These are phyloP conservation scores for Barbus barbus DNA, from an alignment of 2,113 vertebrate species.

Conservation along the genomic window DNA sequence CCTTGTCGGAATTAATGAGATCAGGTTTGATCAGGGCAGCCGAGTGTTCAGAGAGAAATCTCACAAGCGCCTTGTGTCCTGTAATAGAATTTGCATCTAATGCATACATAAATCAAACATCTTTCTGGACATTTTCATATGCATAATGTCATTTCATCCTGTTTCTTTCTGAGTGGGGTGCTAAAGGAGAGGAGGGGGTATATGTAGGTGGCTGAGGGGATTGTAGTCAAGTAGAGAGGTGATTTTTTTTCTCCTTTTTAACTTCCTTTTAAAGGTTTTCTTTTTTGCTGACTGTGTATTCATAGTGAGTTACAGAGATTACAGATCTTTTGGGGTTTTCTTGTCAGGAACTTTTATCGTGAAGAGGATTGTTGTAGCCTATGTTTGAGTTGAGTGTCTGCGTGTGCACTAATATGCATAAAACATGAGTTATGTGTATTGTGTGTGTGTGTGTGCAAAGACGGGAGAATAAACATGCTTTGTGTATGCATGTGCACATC, in stretches of 20 bases:
- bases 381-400: constrained; percentile 29
- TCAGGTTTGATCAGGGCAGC: constrained; percentile 99
- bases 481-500: constrained; percentile 21
- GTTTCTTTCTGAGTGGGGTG: constrained; percentile 84
- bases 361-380: constrained; percentile 57
- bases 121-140: constrained; percentile 99
- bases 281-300: constrained; percentile 90
- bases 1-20: constrained; percentile 99
- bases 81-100: constrained; percentile 99
- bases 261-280: constrained; percentile 91
- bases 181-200: constrained; percentile 53
- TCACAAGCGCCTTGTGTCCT: constrained; percentile 97
- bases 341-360: constrained; percentile 89
- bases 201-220: constrained; percentile 75
- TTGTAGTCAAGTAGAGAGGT: constrained; percentile 71
- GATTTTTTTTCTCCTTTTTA: constrained; percentile 77
- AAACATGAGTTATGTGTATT: constrained; percentile 52
- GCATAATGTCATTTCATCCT: constrained; percentile 99
- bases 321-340: constrained; percentile 88
- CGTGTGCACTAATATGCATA: constrained; percentile 22
- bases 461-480: not conserved
- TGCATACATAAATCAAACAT: constrained; percentile 99
- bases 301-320: constrained; percentile 77
- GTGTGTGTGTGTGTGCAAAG: constrained; percentile 51
- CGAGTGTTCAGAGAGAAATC: constrained; percentile 99